Base-by-base conservation (phyloP, 2,113 vertebrate species). In the Vulpes ferrilata region DNA sequence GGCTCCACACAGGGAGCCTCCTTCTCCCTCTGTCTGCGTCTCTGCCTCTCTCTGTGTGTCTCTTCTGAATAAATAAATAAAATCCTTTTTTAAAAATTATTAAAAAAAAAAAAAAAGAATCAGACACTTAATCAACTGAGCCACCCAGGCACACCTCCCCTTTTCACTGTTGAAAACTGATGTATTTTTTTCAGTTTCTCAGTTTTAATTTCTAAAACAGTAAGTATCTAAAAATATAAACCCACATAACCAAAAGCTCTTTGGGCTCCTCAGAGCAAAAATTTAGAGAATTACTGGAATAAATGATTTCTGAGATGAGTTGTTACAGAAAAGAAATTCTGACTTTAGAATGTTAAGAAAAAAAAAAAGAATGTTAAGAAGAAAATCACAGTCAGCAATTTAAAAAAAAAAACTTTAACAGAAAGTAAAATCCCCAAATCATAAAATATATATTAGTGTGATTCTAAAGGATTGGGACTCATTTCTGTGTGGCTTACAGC, bases 351-450 rank as follows among this genome's bases (percentile, higher is more conserved):
- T 83, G 79, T 38, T 79, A 62, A 73, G 43, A 43, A 83, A 93
- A 88, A 43, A 85, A 27, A 83, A 93, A 93, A 51, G 78, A 82
- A 76, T 83, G 79, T 38, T 79, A 55, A 64, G 43, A 43, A 85
- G n/a, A 83, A 93, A 67, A 93, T 48, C 48, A 51, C 59, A 88
- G 76, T 32, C 43, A 73, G 55, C 19, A 71, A 62, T 48, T 64
- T 7, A 4, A 59, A 91, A 51, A 91, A 51, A 83, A 48, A 3
- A 71, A 19, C 11, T 43, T 84, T 78, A 69, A 69, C 27, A 71
- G 13, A 78, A 88, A 64, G 38, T 43, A 64, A 84, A 88, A 51
- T 11, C 64, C 23, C 57, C 80, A 59, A 65, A 79, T 35, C 53
- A 8, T 62, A 7, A 93, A 23, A 69, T n/a, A 43, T 5, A 51